These are phyloP conservation scores for Temnopleurus reevesii DNA, from an alignment of 53 echinoderm and acorn worm genomes.

Conservation along the genomic window DNA sequence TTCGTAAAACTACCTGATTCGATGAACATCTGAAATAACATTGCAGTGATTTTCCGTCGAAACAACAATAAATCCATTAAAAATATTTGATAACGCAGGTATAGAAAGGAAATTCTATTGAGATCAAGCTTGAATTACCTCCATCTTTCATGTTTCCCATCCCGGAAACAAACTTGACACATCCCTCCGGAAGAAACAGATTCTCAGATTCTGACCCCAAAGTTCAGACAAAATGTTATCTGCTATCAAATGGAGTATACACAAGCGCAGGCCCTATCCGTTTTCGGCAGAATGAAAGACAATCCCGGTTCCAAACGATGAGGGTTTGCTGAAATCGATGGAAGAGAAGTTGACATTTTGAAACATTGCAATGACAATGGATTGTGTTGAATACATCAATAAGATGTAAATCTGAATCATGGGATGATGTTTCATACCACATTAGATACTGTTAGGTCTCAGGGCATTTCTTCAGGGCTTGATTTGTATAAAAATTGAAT, in stretches of 20 bases:
- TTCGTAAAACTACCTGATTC: too few relatives aligned
- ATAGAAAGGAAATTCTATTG: background rate
- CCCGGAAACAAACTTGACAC: background rate
- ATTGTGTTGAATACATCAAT: background rate
- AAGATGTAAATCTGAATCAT: background rate
- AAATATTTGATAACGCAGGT: too few relatives aligned
- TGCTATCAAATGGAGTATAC: slow-evolving; percentile 29
- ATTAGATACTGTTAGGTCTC: background rate
- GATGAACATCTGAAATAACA: too few relatives aligned
- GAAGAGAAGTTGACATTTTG: slow-evolving; percentile 26
- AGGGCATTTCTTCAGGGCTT: slow-evolving; percentile 20
- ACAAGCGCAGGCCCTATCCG: background rate
- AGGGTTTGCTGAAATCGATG: background rate
- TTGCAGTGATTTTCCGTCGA: too few relatives aligned
- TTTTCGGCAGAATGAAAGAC: background rate
- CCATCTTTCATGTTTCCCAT: background rate
- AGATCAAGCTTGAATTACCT: background rate
- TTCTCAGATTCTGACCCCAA: slow-evolving; percentile 40
- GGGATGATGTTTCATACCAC: slow-evolving; percentile 16
- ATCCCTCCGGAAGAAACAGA: slow-evolving; percentile 15
- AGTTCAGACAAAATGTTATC: slow-evolving; percentile 3
- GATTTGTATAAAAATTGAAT: background rate
- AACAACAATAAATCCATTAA: too few relatives aligned
- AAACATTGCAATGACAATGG: slow-evolving; percentile 23
- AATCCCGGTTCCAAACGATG: slow-evolving; percentile 22